Evolutionary conservation across 2,888 invertebrate species (phyloP).

Genomic region (Drosophila affinis): DNA sequence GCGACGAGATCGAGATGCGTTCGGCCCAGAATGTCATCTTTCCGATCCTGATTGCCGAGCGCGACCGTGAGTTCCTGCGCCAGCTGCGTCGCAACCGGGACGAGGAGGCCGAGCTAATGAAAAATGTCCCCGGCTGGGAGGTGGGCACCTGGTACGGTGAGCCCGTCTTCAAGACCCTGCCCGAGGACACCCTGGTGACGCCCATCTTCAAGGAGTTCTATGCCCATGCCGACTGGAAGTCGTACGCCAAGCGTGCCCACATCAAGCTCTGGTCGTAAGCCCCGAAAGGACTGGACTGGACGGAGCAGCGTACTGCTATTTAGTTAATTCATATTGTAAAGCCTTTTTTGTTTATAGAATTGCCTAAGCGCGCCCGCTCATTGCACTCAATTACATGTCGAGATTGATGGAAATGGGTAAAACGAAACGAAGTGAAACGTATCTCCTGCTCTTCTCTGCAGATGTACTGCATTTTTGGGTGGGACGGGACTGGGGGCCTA

Average conservation of each 20-base stretch:
- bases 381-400: constrained; percentile 47
- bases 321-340: constrained; percentile 62
- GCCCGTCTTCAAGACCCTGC: constrained; percentile 89
- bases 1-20: constrained; percentile 89
- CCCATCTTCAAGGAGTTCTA: constrained; percentile 90
- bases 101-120: constrained; percentile 94
- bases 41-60: constrained; percentile 92
- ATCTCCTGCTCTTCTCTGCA: background rate
- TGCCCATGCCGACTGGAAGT: constrained; percentile 86
- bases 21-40: constrained; percentile 90
- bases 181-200: constrained; percentile 86
- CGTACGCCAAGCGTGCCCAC: constrained; percentile 85
- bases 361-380: constrained; percentile 42
- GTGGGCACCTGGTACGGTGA: constrained; percentile 94
- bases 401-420: constrained; percentile 43
- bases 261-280: constrained; percentile 86
- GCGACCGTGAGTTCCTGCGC: constrained; percentile 92
- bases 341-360: constrained; percentile 56
- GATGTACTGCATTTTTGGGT: background rate
- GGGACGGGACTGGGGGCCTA: background rate
- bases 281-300: background rate
- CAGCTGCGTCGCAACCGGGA: constrained; percentile 92
- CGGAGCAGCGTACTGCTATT: constrained; percentile 10
- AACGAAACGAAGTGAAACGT: constrained; percentile 6
- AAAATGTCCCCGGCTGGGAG: constrained; percentile 95